phyloP scores from a whole-genome alignment of 2,888 invertebrate species.

The Matsumyia berberina region DNA sequence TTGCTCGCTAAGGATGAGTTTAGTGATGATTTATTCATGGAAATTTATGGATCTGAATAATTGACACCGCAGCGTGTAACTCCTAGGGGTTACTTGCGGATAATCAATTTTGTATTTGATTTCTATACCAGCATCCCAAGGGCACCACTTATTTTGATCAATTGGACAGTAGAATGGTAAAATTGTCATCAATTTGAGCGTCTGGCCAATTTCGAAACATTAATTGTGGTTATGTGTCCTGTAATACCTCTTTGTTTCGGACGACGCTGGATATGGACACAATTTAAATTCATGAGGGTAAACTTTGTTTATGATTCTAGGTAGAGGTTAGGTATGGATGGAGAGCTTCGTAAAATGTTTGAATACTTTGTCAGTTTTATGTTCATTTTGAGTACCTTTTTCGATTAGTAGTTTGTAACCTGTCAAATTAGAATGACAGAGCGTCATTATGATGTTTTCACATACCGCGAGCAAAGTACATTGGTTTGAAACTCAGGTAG shows the following conservation, averaged over 20 bases:
- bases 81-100: neutral
- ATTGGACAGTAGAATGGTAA: neutral
- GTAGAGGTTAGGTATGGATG: too few relatives aligned
- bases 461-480: too few relatives aligned
- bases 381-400: too few relatives aligned
- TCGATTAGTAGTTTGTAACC: too few relatives aligned
- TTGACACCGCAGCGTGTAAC: neutral
- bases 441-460: too few relatives aligned
- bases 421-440: too few relatives aligned
- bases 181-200: neutral
- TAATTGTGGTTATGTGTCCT: neutral
- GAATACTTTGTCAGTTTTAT: too few relatives aligned
- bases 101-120: neutral
- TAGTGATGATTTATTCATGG: slow-evolving; percentile 6
- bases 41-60: slow-evolving; percentile 32
- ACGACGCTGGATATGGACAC: neutral
- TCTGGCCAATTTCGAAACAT: neutral
- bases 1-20: neutral
- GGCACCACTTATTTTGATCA: neutral
- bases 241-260: too few relatives aligned
- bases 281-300: slow-evolving; percentile 27
- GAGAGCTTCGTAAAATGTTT: too few relatives aligned
- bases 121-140: neutral
- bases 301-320: too few relatives aligned
- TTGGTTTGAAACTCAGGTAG: too few relatives aligned